Percentiles rank a stretch among this genome's conserved stretches.
Evolutionary conservation across 2,113 vertebrate species (phyloP).

Genomic region (Scomber colias): DNA sequence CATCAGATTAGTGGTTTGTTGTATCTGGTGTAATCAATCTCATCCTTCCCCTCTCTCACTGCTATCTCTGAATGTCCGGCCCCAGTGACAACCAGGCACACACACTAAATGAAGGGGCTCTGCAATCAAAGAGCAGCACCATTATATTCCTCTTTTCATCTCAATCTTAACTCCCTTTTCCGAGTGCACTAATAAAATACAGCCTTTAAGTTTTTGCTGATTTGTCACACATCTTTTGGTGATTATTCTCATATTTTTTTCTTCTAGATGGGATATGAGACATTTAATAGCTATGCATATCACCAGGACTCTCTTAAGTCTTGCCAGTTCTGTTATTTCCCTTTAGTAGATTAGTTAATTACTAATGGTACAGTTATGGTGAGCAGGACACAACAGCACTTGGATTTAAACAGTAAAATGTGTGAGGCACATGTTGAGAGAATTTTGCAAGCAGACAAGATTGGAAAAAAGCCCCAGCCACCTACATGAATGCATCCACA

Average conservation of each 20-base stretch:
- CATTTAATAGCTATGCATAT: conserved; percentile 48
- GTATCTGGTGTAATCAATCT: conserved; percentile 84
- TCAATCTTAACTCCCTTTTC: conserved; percentile 23
- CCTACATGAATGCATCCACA: conserved; percentile 49
- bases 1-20: conserved; percentile 83
- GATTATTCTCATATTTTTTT: conserved; percentile 66
- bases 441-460: conserved; percentile 35
- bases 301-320: conserved; percentile 61
- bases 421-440: conserved; percentile 76
- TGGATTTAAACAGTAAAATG: conserved; percentile 65
- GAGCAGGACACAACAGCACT: conserved; percentile 54
- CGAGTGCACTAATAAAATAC: conserved; percentile 50
- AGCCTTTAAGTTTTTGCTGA: conserved; percentile 41
- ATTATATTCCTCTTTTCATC: conserved; percentile 45
- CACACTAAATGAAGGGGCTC: conserved; percentile 16
- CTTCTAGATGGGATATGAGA: conserved; percentile 43
- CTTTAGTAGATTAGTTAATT: conserved; percentile 72
- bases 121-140: conserved; percentile 17
- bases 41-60: conserved; percentile 57
- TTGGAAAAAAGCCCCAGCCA: conserved; percentile 52
- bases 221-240: conserved; percentile 76
- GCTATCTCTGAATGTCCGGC: conserved; percentile 48
- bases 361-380: conserved; percentile 63
- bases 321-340: conserved; percentile 72
- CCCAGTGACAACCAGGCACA: conserved; percentile 20